A percentile compares a stretch with the other conserved stretches of the same genome.
phyloP scores from a whole-genome alignment of 2,888 invertebrate genomes.

The Pseudococcus longispinus region DNA sequence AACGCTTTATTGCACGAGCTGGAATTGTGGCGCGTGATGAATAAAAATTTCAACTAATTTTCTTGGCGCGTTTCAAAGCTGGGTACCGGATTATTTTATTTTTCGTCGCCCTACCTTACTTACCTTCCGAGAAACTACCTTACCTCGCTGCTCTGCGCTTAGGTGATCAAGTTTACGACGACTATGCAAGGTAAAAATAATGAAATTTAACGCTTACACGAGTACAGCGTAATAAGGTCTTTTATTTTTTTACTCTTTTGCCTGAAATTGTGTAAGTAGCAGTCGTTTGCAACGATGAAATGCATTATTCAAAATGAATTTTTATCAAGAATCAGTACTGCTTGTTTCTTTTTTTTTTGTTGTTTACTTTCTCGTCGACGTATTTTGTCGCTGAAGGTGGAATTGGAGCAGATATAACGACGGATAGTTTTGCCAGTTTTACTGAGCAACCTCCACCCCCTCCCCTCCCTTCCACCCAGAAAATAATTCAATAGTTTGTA shows the following conservation, averaged over 20 bases:
- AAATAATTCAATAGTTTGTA: no score
- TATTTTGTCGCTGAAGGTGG: neutral
- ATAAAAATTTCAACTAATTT: conserved; percentile 42
- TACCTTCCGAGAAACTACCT: neutral
- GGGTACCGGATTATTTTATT: conserved; percentile 10
- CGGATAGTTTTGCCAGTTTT: no score
- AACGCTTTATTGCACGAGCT: conserved; percentile 28
- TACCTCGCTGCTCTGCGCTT: neutral
- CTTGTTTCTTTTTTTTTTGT: neutral
- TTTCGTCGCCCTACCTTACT: conserved; percentile 5
- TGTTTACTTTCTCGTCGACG: neutral
- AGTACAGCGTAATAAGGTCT: neutral
- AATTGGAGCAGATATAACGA: neutral
- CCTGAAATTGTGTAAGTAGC: neutral
- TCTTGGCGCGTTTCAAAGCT: conserved; percentile 16
- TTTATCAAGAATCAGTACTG: neutral
- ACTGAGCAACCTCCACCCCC: no score
- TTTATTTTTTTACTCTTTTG: neutral
- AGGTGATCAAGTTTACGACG: neutral
- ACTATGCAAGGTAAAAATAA: neutral
- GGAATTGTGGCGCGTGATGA: conserved; percentile 29
- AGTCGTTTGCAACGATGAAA: neutral
- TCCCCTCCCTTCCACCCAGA: no score
- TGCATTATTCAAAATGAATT: neutral
- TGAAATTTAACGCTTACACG: conserved; percentile 18